A percentile compares a stretch with the other conserved stretches of the same genome.
These are phyloP conservation scores for Anthrax anthrax DNA, from an alignment of 2,888 invertebrate species.

Conservation along the genomic window DNA sequence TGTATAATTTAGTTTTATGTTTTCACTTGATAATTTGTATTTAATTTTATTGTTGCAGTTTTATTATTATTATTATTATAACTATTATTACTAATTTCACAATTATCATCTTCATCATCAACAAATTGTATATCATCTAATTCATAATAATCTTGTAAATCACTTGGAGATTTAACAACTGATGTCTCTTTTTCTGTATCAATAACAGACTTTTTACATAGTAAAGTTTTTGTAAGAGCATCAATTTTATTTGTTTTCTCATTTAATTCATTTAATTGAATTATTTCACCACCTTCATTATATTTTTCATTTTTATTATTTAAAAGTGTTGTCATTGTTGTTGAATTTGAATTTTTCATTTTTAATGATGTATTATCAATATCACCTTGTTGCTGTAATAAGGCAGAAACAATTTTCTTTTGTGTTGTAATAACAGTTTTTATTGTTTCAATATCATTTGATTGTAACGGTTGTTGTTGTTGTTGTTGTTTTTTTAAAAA, in stretches of 20 bases:
- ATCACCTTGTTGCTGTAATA: background rate
- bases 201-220: background rate
- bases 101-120: conserved; percentile 38
- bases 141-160: conserved; percentile 41
- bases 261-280: conserved; percentile 17
- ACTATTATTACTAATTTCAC: background rate
- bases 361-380: background rate
- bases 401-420: background rate
- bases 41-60: conserved; percentile 4
- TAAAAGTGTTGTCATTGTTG: conserved; percentile 21
- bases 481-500: conserved; percentile 4
- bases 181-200: conserved; percentile 48
- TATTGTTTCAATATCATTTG: conserved; percentile 1
- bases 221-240: background rate
- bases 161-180: conserved; percentile 50
- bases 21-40: conserved; percentile 3
- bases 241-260: background rate
- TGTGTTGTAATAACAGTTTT: too few relatives aligned
- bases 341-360: background rate
- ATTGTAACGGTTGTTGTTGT: conserved; percentile 1
- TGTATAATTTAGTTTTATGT: background rate
- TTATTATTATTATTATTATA: conserved; percentile 1
- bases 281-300: conserved; percentile 26
- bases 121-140: conserved; percentile 55
- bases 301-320: conserved; percentile 29